Evolutionary conservation across 2,797 vertebrate species (phyloP), one percentile per base, ranked within the genome.

Genomic region (Pangasius macronema): DNA sequence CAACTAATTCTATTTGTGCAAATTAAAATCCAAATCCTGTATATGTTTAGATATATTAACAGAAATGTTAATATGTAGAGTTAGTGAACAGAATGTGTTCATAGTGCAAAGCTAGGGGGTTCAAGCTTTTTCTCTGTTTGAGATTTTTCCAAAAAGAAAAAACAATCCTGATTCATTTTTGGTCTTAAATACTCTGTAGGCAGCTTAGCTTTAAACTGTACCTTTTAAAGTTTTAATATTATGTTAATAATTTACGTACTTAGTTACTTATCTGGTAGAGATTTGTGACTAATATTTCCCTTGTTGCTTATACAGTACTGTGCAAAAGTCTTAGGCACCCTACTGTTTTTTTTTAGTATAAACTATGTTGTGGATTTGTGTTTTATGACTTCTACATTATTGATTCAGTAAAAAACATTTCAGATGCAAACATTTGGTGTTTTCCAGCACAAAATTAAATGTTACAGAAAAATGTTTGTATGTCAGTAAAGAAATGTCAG

Each of bases 1-100:
- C 9, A 82, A 82, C n/a, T 22, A 30, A 30, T 83, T 83, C 6
- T 20, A 68, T 70, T 36, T 68, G 63, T 53, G 82, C 49, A 83
- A 68, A 67, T 46, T 67, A 49, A 83, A 83, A 67, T 67, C 42
- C 61, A 67, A 51, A 67, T 13, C 61, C 27, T 65, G 8, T 65
- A 59, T 39, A 65, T 49, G 24, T 46, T 63, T 18, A 46, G 14
- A 82, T 49, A 51, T 24, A 33, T 33, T 33, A 53, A 68, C 2
- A 30, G 0, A 82, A 30, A 82, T n/a, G 10, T 46, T 24, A 65
- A 30, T 51, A 67, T 67, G 3, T 65, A 65, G 39, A 30, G 0
- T 14, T 42, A 1, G 36, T 61, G 8, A 49, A 67, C 0, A 82
- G 16, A 3, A 65, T n/a, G 11, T 46, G 14, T 42, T 82, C 24